Conservation (phyloP, 2,888 invertebrate genomes). For the Caenorhabditis japonica region DNA sequence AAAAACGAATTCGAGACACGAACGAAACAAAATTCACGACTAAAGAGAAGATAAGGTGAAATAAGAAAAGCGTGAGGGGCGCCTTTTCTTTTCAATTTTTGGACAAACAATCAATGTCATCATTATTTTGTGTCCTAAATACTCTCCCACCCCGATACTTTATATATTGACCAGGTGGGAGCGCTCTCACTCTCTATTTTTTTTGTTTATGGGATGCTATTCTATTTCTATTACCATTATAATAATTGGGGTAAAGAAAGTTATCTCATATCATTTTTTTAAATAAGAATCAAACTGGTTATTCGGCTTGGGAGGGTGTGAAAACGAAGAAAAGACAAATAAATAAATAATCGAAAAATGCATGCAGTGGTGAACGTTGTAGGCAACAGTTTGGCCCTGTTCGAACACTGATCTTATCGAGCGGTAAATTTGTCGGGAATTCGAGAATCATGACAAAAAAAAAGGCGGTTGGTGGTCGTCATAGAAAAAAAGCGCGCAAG, state of each 20-base stretch:
- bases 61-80: constrained; percentile 31
- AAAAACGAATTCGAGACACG: neutral
- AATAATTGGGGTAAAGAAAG: constrained; percentile 29
- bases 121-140: constrained; percentile 38
- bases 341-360: neutral
- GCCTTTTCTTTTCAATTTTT: constrained; percentile 20
- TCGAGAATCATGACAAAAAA: constrained; percentile 19
- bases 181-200: constrained; percentile 13
- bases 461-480: neutral
- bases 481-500: constrained; percentile 7
- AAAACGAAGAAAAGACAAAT: neutral
- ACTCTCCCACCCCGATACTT: constrained; percentile 10
- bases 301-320: neutral
- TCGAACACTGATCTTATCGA: too few species aligned
- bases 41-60: constrained; percentile 15
- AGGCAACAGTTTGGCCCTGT: too few species aligned
- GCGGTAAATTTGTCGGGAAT: too few species aligned
- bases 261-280: constrained; percentile 6
- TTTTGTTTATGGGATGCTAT: constrained; percentile 26
- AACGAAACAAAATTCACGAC: too few species aligned
- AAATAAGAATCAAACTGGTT: constrained; percentile 16
- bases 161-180: constrained; percentile 22
- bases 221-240: constrained; percentile 11
- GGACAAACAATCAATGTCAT: constrained; percentile 52
- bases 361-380: too few species aligned